Base-by-base conservation (phyloP, 2,888 invertebrate species). In the Andrena fulva region DNA sequence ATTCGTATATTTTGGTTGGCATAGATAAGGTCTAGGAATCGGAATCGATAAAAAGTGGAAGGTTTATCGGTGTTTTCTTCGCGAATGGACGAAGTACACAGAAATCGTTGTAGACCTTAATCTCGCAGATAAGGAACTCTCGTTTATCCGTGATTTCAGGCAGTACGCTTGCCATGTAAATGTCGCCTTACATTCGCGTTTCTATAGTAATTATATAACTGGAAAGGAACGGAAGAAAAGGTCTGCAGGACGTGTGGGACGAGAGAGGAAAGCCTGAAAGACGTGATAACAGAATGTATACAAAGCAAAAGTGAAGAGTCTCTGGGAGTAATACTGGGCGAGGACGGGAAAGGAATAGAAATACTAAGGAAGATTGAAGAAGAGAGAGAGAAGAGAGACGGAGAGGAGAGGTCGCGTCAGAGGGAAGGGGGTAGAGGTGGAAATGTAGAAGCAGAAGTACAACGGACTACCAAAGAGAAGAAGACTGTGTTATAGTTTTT, bases 1-100 rank as follows among this genome's bases (percentile, higher is more conserved):
- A 67, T 24, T 80, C 80, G 86, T 85, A 80, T 85, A 68, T 74
- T 68, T 67, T 62, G 67, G 76, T 82, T 79, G 66, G 50, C 20
- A 1, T 1, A 77, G 86, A 89, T 89, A 89, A 88, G 70, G n/a
- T 35, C 29, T 20, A 20, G 33, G 10, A 42, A 42, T 29, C 52
- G 7, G n/a, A 42, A 27, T 16, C 68, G n/a, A 73, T 69, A 73
- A 71, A 71, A 60, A 33, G 2, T n/a, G 3, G 2, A 12, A 24
- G 1, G 16, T 52, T 76, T 74, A 77, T 77, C 67, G 27, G 29
- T 7, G 29, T 27, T 10, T n/a, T 59, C 42, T 52, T 33, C 71
- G 1, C 63, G 33, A 50, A 29, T 72, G 24, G 48, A 56, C 31
- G 31, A 59, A 52, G 60, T 76, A 72, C 52, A 72, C 12, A 68